These are phyloP conservation scores for Xenentodon cancila DNA, from an alignment of 2,797 vertebrate species.

Conservation along the genomic window DNA sequence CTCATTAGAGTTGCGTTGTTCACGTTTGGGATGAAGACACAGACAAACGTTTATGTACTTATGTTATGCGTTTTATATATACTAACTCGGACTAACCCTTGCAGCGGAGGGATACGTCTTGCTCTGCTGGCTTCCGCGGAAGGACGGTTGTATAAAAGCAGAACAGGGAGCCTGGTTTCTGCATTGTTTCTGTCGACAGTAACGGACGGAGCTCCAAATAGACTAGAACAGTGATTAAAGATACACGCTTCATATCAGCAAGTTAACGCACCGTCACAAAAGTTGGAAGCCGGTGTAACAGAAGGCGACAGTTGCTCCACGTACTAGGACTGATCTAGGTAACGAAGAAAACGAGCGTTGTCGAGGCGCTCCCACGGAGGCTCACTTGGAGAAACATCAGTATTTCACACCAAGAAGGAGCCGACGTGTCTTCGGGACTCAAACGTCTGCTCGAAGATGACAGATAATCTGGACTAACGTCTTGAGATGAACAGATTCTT, in stretches of 20 bases:
- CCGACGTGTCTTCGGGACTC: slow-evolving; percentile 5
- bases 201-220: accelerated
- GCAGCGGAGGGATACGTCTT: slow-evolving; percentile 45
- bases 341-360: no score
- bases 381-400: neutral
- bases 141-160: slow-evolving; percentile 1
- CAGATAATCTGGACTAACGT: slow-evolving; percentile 20
- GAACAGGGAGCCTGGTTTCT: neutral
- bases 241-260: no score
- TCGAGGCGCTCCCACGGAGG: no score
- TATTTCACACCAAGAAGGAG: slow-evolving; percentile 16
- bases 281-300: no score
- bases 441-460: slow-evolving; percentile 18
- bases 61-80: no score
- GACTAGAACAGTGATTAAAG: neutral
- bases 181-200: slow-evolving; percentile 27
- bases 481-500: slow-evolving; percentile 2
- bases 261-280: no score
- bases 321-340: no score
- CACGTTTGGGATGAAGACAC: no score
- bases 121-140: slow-evolving; percentile 34
- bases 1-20: no score
- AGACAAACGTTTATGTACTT: no score
- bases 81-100: slow-evolving; percentile 40
- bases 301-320: no score